Conservation (phyloP, 2,113 vertebrate genomes). For the Pogonocichla stellata region DNA sequence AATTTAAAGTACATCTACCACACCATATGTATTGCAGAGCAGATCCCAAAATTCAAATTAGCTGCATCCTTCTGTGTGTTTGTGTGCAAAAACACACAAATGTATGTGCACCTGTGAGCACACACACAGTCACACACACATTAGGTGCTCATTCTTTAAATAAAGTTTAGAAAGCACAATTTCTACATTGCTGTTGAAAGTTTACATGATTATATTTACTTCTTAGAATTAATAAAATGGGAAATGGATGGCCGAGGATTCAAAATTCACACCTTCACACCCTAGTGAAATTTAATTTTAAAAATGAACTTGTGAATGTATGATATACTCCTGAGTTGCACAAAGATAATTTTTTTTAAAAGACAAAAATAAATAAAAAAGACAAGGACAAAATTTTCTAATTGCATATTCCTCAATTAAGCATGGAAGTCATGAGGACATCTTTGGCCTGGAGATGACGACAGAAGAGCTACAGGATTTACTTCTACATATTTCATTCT, state of each 20-base stretch:
- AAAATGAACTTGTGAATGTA: neutral
- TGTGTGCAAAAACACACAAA: neutral
- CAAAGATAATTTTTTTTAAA: neutral
- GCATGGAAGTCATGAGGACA: neutral
- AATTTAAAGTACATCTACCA: neutral
- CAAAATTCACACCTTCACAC: neutral
- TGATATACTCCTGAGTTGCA: neutral
- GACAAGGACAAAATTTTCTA: neutral
- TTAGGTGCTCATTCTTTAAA: neutral
- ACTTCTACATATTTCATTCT: neutral
- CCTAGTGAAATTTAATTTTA: neutral
- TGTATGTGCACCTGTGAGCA: neutral
- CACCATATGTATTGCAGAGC: neutral
- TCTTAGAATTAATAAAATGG: neutral
- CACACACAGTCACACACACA: rapidly evolving
- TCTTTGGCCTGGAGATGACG: neutral
- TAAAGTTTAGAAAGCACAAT: neutral
- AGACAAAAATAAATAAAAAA: neutral
- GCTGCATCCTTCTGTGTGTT: no score
- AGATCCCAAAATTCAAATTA: neutral
- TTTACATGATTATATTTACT: neutral
- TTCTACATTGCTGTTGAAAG: neutral
- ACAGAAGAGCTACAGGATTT: neutral
- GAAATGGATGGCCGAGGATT: neutral
- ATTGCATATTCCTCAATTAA: neutral